Conservation (phyloP, 2,113 vertebrate genomes). For the Zosterops hypoxanthus region DNA sequence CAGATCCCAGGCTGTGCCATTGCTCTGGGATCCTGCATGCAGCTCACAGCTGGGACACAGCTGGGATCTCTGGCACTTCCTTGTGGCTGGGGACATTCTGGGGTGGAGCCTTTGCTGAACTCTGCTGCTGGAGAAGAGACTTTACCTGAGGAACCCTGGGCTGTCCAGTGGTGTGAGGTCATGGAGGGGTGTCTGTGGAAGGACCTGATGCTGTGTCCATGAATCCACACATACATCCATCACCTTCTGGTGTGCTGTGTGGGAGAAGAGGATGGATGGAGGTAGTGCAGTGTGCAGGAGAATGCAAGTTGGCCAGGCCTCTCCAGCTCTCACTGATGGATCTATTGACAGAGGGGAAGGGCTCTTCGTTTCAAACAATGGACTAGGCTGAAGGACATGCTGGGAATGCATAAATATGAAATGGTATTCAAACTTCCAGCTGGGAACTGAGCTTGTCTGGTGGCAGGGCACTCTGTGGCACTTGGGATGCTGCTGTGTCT, state of each 20-base stretch:
- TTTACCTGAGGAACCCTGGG: not conserved
- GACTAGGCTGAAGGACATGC: not conserved
- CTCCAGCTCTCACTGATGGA: not conserved
- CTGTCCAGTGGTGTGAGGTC: not conserved
- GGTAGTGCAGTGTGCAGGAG: fast-evolving
- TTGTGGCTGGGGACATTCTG: not conserved
- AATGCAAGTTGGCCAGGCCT: not conserved
- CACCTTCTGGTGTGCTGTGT: not conserved
- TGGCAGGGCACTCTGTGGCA: not conserved
- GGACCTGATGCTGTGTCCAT: not conserved
- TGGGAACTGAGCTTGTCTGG: not conserved
- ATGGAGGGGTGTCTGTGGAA: not conserved
- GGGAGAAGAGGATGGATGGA: not conserved
- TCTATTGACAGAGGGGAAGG: not conserved
- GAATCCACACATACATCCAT: not conserved
- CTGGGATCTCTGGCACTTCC: not conserved
- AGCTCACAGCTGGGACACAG: not conserved
- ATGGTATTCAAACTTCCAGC: not conserved
- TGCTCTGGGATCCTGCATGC: not conserved
- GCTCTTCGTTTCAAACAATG: not conserved
- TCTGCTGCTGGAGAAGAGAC: not conserved
- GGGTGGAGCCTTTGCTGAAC: not conserved
- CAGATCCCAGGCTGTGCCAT: not conserved
- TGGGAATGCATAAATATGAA: not conserved
- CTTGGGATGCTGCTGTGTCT: not conserved